A percentile compares a stretch with the other conserved stretches of the same genome.
Conservation (phyloP, 2,888 invertebrate species). For the Pandemis cinnamomeana region DNA sequence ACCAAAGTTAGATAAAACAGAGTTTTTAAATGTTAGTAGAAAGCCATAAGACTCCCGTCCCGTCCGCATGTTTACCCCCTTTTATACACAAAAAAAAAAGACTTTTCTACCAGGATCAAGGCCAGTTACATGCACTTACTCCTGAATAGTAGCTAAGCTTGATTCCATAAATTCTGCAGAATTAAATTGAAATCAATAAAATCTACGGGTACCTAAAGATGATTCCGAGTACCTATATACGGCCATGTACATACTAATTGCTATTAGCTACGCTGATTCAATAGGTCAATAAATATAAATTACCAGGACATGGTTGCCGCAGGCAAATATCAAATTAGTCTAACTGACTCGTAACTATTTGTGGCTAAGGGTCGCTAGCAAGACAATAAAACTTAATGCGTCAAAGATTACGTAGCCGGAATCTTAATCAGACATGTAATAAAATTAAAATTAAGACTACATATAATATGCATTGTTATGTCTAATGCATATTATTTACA, state of each 20-base stretch:
- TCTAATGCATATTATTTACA: neutral
- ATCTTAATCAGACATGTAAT: neutral
- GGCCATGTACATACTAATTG: neutral
- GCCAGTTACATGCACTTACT: too few relatives aligned
- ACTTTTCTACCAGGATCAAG: too few relatives aligned
- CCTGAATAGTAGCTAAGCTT: too few relatives aligned
- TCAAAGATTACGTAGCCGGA: neutral
- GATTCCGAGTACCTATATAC: too few relatives aligned
- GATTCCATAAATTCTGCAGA: too few relatives aligned
- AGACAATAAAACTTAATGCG: constrained; percentile 9
- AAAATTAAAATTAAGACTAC: neutral
- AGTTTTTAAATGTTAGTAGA: too few relatives aligned
- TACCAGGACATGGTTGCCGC: neutral
- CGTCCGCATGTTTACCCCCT: too few relatives aligned
- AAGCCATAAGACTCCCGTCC: too few relatives aligned
- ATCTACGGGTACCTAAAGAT: too few relatives aligned
- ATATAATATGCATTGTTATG: neutral
- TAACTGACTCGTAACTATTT: constrained; percentile 13
- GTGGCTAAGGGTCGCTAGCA: neutral
- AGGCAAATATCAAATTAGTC: constrained; percentile 32
- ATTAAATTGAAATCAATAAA: too few relatives aligned
- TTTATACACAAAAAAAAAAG: too few relatives aligned
- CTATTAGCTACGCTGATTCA: neutral
- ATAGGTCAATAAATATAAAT: neutral
- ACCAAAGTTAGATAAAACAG: too few relatives aligned